Evolutionary conservation across 2,113 vertebrate species (phyloP), one percentile per base, ranked within the genome.

Genomic region (Peromyscus leucopus): DNA sequence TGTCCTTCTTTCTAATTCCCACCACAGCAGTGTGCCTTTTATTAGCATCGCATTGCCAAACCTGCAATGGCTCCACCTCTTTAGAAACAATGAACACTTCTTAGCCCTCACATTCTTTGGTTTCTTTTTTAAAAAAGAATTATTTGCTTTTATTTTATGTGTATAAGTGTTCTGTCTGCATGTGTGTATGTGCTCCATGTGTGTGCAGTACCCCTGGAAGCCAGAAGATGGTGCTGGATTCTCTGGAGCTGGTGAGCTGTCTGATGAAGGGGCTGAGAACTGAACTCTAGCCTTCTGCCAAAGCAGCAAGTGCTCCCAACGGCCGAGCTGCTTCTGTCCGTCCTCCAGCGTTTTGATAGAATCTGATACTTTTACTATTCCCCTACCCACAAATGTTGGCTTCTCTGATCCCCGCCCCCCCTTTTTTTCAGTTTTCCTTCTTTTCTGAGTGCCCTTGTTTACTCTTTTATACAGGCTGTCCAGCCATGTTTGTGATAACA

Each of bases 371-470:
- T 87, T 39, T 28, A 51, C 19, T 10, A 42, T 15, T 1, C 17
- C 4, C 19, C 8, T 15, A 11, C 2, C 4, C 1, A 0, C 48
- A 46, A 21, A 10, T 3, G 39, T 16, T 65, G 19, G 55, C 51
- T 55, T 78, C 10, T 22, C 6, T 12, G 46, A 51, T 78, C 19
- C 61, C 19, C 1, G 19, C 10, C 36, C 65, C 80, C 8, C 55
- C 48, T 31, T 48, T 72, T 61, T n/a, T 59, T 48, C 17, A 71
- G 21, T 72, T 95, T 82, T 61, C 55, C 22, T 63, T 57, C 26
- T 79, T 1, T 1, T 85, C 57, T 92, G 75, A 72, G 26, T 75
- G 39, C 7, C 57, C 16, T 24, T 87, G 51, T 26, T 87, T 65
- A 33, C 9, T 42, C 4, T 59, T 51, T 59, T 57, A n/a, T 13